These are phyloP conservation scores for Dreissena rostriformis DNA, from an alignment of 1,140 invertebrate genomes.

Conservation along the genomic window DNA sequence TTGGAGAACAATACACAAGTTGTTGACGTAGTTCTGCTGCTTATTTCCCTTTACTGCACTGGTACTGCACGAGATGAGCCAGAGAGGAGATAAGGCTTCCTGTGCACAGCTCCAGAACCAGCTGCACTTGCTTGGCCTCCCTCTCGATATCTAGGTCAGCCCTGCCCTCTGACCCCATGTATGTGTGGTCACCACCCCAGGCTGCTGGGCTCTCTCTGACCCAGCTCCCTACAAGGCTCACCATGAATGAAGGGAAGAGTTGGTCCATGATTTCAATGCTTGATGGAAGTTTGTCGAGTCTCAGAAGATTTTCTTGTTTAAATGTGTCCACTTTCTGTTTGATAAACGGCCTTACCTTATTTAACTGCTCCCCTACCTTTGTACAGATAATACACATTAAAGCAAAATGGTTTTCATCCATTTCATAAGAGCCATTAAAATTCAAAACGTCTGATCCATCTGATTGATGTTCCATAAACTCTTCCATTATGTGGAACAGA, in stretches of 20 bases:
- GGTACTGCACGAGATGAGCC: conserved; percentile 68
- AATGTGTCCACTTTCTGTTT: conserved; percentile 62
- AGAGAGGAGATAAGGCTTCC: conserved; percentile 71
- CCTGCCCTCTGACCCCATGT: neutral
- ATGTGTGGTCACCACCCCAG: no score
- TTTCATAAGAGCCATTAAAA: conserved; percentile 34
- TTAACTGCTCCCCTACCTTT: conserved; percentile 69
- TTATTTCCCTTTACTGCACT: neutral
- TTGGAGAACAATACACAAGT: no score
- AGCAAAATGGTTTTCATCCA: conserved; percentile 52
- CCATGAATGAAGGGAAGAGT: conserved; percentile 72
- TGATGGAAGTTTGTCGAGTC: conserved; percentile 68
- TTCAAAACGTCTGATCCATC: neutral
- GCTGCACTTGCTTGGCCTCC: conserved; percentile 60
- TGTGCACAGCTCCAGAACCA: conserved; percentile 72
- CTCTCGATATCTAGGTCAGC: neutral
- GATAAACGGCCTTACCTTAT: conserved; percentile 58
- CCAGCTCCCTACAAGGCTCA: conserved; percentile 65
- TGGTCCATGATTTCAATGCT: conserved; percentile 58
- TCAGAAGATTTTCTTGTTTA: conserved; percentile 65
- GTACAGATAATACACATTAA: conserved; percentile 63
- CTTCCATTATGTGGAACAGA: conserved; percentile 51
- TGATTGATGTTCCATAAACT: conserved; percentile 26
- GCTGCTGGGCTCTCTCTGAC: conserved; percentile 5
- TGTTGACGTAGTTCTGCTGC: no score